phyloP scores from a whole-genome alignment of 1,140 invertebrate species.

The Muscidifurax raptorellus region DNA sequence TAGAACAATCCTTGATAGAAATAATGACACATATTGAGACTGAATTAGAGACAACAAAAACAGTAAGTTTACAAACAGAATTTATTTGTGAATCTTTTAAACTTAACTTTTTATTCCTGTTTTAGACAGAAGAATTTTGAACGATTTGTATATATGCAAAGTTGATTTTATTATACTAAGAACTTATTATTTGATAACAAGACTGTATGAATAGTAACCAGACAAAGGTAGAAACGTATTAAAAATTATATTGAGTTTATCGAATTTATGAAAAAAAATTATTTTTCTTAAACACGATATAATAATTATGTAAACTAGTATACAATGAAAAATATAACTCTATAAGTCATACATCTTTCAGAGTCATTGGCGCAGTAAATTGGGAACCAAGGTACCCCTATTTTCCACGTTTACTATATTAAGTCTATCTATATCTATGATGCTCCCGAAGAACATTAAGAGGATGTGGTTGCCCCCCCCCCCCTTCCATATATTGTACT shows the following conservation, averaged over 20 bases:
- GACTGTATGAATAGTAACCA: conserved; percentile 19
- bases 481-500: too few species aligned
- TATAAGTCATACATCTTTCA: too few species aligned
- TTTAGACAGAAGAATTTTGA: conserved; percentile 28
- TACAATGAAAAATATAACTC: too few species aligned
- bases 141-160: background rate
- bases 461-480: too few species aligned
- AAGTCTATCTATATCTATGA: too few species aligned
- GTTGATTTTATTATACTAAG: background rate
- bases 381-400: too few species aligned
- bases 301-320: too few species aligned
- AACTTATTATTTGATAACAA: conserved; percentile 16
- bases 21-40: conserved; percentile 17
- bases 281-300: too few species aligned
- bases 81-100: conserved; percentile 7
- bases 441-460: too few species aligned
- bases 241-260: background rate
- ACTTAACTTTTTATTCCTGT: conserved; percentile 22
- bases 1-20: conserved; percentile 38
- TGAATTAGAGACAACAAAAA: background rate
- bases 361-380: too few species aligned
- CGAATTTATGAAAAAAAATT: too few species aligned
- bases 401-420: too few species aligned
- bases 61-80: background rate
- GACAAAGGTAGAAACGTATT: background rate